Evolutionary conservation across 1,140 invertebrate species (phyloP), one percentile per base, ranked within the genome.

Genomic region (Meteorus sp.): DNA sequence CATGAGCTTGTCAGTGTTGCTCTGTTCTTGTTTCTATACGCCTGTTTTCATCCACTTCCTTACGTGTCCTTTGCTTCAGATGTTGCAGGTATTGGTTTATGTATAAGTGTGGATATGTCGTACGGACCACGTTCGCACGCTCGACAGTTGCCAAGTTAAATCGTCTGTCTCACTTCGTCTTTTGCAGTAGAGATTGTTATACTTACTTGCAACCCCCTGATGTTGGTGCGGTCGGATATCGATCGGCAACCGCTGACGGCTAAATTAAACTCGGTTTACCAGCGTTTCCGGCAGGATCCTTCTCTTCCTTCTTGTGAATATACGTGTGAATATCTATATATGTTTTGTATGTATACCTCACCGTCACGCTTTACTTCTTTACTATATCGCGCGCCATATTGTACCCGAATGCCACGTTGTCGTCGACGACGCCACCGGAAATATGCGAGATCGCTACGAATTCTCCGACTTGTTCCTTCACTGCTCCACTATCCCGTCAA

Each of bases 251-350:
- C 33, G 51, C 25, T 64, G 55, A 60, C 51, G 55, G 54, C 44
- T 60, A 60, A 64, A 64, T 64, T 64, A 64, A 64, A 57, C 58
- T 64, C 55, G 59, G 62, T 60, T 64, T 64, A 50, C 58, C 50
- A 59, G 43, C 33, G 22, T 48, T 60, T 58, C 56, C 45, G 31
- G 25, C 33, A 41, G 51, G 13, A 33, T 20, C 41, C 20, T 53
- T 47, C 23, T 44, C 48, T n/a, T 37, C 35, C 44, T 48, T 44
- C 17, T 51, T 39, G 9, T 41, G 23, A 6, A 50, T 22, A 17
- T 29, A 43, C 23, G 35, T 52, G n/a, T n/a, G n/a, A n/a, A n/a
- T n/a, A n/a, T n/a, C n/a, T n/a, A n/a, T n/a, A n/a, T n/a, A n/a
- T n/a, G n/a, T n/a, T n/a, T n/a, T n/a, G n/a, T n/a, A n/a, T n/a